Percentiles rank a stretch among this genome's conserved stretches.
These are phyloP conservation scores for Potamarius usumacintae DNA, from an alignment of 2,113 vertebrate genomes.

Conservation along the genomic window DNA sequence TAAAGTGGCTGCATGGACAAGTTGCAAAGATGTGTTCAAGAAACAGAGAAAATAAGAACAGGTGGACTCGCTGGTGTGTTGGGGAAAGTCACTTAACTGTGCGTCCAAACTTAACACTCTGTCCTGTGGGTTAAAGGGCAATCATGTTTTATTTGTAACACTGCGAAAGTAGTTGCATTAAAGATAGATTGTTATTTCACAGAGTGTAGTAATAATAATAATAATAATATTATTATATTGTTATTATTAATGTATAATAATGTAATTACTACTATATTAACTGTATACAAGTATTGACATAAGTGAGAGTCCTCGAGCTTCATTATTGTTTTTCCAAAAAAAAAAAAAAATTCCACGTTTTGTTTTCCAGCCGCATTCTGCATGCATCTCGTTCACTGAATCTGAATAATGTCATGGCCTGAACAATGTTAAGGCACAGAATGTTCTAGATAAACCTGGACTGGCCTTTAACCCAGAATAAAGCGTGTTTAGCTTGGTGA, in stretches of 20 bases:
- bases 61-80: background rate
- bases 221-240: background rate
- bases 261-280: background rate
- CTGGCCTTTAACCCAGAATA: conserved; percentile 1
- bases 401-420: background rate
- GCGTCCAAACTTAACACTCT: background rate
- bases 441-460: conserved; percentile 14
- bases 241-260: background rate
- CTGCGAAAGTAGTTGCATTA: background rate
- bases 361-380: background rate
- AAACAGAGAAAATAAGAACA: background rate
- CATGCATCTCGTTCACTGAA: background rate
- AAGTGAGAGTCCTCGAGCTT: background rate
- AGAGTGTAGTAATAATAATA: background rate
- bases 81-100: background rate
- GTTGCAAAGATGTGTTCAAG: background rate
- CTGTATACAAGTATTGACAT: background rate
- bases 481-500: conserved; percentile 11
- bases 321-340: background rate
- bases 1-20: background rate
- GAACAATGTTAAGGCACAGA: background rate
- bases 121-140: background rate
- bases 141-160: background rate
- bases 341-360: background rate
- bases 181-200: background rate